These are phyloP conservation scores for Lerema accius DNA, from an alignment of 1,140 invertebrate species.

Conservation along the genomic window DNA sequence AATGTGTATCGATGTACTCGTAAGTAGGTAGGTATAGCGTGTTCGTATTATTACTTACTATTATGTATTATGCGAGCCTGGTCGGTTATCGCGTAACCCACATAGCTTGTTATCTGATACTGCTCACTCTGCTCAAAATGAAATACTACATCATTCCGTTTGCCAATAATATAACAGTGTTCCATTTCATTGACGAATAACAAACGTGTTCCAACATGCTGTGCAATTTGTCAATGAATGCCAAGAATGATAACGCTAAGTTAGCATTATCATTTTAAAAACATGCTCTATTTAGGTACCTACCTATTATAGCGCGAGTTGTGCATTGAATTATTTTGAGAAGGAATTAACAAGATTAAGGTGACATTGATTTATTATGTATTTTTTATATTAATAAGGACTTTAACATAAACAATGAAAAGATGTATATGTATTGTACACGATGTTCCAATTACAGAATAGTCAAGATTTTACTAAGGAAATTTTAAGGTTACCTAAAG, in stretches of 20 bases:
- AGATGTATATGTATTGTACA: too few relatives aligned
- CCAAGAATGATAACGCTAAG: background rate
- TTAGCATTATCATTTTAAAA: too few relatives aligned
- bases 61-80: slow-evolving; percentile 43
- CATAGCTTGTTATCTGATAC: slow-evolving; percentile 52
- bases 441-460: too few relatives aligned
- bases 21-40: slow-evolving; percentile 7
- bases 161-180: slow-evolving; percentile 29
- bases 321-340: too few relatives aligned
- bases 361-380: too few relatives aligned
- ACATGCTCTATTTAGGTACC: too few relatives aligned
- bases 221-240: slow-evolving; percentile 1
- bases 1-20: slow-evolving; percentile 5
- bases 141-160: slow-evolving; percentile 27
- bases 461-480: too few relatives aligned
- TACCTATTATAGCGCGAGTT: too few relatives aligned
- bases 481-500: background rate
- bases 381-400: too few relatives aligned
- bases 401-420: too few relatives aligned
- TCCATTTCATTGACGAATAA: slow-evolving; percentile 28
- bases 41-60: slow-evolving; percentile 45
- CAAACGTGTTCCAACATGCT: slow-evolving; percentile 14
- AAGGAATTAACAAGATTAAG: too few relatives aligned
- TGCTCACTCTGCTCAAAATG: slow-evolving; percentile 43
- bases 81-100: slow-evolving; percentile 52